Percentiles rank a stretch among this genome's conserved stretches.
Evolutionary conservation across 1,140 invertebrate species (phyloP).

Genomic region (Drosophila burlai): DNA sequence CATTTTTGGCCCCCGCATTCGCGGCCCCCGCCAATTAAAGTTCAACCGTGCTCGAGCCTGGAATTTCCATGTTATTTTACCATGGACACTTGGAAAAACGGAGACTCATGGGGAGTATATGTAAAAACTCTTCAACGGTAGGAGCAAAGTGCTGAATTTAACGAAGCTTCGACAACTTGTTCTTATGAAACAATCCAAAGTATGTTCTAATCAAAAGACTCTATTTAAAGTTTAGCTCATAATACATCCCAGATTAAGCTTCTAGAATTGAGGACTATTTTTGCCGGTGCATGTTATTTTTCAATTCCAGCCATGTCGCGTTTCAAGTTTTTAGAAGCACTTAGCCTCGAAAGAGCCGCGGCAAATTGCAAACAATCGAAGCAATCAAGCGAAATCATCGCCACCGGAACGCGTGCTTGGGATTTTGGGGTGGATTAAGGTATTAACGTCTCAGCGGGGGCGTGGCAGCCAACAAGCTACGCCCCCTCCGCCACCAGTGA

Average conservation of each 20-base stretch:
- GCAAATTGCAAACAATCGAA: conserved; percentile 77
- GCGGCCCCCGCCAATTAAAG: conserved; percentile 40
- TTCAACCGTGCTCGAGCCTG: conserved; percentile 24
- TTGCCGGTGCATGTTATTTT: conserved; percentile 25
- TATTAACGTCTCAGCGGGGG: conserved; percentile 39
- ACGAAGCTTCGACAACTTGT: background rate
- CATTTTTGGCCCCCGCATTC: conserved; percentile 16
- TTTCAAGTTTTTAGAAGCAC: conserved; percentile 51
- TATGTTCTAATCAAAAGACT: background rate
- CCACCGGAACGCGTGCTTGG: conserved; percentile 56
- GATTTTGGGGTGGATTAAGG: conserved; percentile 74
- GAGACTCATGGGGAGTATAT: background rate
- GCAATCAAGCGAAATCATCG: conserved; percentile 79
- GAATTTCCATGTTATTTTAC: conserved; percentile 30
- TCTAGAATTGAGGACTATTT: background rate
- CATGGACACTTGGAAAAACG: background rate
- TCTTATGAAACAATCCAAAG: background rate
- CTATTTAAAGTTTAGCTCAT: too few species aligned
- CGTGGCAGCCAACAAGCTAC: conserved; percentile 34
- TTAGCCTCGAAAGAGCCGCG: conserved; percentile 19
- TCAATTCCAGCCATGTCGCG: conserved; percentile 39
- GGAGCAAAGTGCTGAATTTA: background rate
- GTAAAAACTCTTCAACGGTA: background rate
- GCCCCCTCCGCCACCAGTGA: conserved; percentile 12
- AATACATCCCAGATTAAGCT: background rate